Conservation (phyloP, 2,797 vertebrate species). For the Dermochelys coriacea region DNA sequence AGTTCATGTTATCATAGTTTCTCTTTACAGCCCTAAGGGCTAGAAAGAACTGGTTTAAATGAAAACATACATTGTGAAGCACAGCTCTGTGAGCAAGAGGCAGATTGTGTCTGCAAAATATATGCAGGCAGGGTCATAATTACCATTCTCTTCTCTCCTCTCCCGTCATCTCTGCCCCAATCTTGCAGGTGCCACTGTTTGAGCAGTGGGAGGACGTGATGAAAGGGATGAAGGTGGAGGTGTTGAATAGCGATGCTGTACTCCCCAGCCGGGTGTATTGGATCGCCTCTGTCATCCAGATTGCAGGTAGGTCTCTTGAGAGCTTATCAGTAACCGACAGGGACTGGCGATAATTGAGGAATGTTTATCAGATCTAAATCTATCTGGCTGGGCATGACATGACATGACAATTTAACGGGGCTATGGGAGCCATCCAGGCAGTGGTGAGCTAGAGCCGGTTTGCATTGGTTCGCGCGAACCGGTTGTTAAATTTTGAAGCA, state of each 20-base stretch:
- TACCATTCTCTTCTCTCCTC: background rate
- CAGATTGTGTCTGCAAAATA: background rate
- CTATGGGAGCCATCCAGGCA: background rate
- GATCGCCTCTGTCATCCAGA: constrained; percentile 91
- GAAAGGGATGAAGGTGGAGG: constrained; percentile 94
- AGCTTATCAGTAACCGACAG: background rate
- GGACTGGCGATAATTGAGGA: background rate
- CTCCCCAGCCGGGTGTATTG: constrained; percentile 96
- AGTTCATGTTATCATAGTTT: background rate
- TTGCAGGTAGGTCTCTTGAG: constrained; percentile 84
- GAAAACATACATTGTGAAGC: background rate
- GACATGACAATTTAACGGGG: background rate
- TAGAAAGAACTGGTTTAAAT: background rate
- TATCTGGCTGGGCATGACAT: background rate
- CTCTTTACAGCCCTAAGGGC: background rate
- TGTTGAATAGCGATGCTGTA: constrained; percentile 91
- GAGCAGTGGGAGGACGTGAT: constrained; percentile 93
- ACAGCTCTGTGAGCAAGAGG: background rate
- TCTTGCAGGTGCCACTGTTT: constrained; percentile 88
- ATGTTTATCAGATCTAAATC: background rate
- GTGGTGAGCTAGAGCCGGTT: too few species aligned
- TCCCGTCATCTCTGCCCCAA: background rate
- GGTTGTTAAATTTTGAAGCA: too few species aligned
- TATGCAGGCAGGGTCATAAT: background rate
- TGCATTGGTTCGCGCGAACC: too few species aligned